A percentile compares a stretch with the other conserved stretches of the same genome.
Conservation (phyloP, 1,140 invertebrate species). For the Tigriopus japonicus region DNA sequence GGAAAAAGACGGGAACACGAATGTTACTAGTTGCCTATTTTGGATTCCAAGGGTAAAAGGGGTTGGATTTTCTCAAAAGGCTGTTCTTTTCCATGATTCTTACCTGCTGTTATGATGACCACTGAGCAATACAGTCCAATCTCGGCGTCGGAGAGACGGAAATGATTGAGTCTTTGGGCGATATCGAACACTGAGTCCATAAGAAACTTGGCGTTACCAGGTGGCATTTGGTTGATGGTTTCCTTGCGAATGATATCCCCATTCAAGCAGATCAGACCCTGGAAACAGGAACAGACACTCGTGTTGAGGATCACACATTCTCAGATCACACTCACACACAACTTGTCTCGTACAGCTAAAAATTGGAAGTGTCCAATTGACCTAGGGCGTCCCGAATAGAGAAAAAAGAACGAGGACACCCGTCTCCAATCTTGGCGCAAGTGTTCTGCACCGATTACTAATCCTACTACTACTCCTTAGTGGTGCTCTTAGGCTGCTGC, state of each 20-base stretch:
- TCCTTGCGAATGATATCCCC: constrained; percentile 74
- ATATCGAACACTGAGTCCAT: constrained; percentile 95
- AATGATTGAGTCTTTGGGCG: constrained; percentile 72
- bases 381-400: too few relatives aligned
- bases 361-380: too few relatives aligned
- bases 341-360: too few relatives aligned
- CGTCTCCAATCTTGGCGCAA: too few relatives aligned
- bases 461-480: too few relatives aligned
- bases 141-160: constrained; percentile 74
- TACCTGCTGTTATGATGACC: constrained; percentile 73
- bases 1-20: constrained; percentile 18
- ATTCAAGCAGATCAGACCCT: constrained; percentile 74
- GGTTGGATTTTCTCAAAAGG: not conserved
- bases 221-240: constrained; percentile 53
- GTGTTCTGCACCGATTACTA: too few relatives aligned
- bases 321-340: too few relatives aligned
- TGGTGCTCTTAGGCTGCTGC: too few relatives aligned
- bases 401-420: too few relatives aligned
- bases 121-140: constrained; percentile 85
- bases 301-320: too few relatives aligned
- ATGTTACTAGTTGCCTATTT: not conserved
- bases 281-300: constrained; percentile 13
- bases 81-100: constrained; percentile 19
- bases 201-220: constrained; percentile 72
- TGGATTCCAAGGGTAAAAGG: not conserved